Conservation (phyloP, 2,113 vertebrate genomes). For the Spea multiplicata region DNA sequence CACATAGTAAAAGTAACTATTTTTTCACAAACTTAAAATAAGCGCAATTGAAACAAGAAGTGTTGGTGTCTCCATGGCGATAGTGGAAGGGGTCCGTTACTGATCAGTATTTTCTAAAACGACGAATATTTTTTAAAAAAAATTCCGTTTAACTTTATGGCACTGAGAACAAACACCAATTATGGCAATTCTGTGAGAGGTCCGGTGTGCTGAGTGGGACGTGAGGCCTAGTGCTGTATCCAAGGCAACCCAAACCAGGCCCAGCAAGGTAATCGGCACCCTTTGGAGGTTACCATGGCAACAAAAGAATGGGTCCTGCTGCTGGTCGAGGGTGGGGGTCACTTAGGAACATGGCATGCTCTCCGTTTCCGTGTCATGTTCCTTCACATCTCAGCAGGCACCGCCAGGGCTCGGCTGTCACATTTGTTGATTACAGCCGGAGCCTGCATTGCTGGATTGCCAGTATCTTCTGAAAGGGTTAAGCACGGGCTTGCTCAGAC, state of each 20-base stretch:
- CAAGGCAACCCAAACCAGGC: conserved; percentile 40
- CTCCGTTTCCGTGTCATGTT: conserved; percentile 34
- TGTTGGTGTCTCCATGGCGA: no score
- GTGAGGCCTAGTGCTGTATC: conserved; percentile 24
- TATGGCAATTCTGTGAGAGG: not conserved
- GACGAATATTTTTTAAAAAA: no score
- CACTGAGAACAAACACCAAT: not conserved
- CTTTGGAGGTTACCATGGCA: conserved; percentile 34
- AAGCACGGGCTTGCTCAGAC: not conserved
- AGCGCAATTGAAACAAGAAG: no score
- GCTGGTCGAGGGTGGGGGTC: conserved; percentile 6
- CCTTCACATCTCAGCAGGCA: conserved; percentile 3
- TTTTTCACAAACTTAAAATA: no score
- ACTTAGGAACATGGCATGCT: not conserved
- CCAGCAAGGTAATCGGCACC: conserved; percentile 27
- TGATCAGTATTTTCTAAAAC: no score
- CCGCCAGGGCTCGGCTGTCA: not conserved
- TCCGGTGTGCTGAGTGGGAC: not conserved
- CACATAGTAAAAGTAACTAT: no score
- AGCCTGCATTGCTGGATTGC: not conserved
- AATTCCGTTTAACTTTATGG: no score
- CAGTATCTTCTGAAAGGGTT: not conserved
- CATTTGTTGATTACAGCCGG: not conserved
- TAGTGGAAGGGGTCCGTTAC: no score
- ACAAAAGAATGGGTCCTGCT: conserved; percentile 20